Base-by-base conservation (phyloP, 2,797 vertebrate genomes). In the Danio tinwini region DNA sequence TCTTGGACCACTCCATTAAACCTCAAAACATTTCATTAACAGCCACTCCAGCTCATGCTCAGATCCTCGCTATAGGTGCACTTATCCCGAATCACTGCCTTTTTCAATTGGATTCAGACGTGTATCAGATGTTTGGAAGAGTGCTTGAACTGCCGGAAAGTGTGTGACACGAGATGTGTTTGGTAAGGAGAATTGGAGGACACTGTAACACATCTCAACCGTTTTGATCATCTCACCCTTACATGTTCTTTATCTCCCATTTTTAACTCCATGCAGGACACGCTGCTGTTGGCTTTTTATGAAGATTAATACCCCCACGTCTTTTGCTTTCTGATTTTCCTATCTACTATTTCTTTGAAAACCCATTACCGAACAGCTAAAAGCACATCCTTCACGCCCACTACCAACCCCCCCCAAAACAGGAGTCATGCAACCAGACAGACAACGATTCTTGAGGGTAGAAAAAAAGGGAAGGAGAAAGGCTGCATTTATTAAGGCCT, bases 221-320 rank as follows among this genome's bases (percentile, higher is more conserved):
- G 3, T 37, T 53, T 70, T 70, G 65, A 71, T 78, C 67, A 67
- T 75, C 67, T 74, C 70, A 62, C 64, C 77, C 17, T 11, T 14
- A 44, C 10, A 29, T 42, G 74, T 78, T 75, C 72, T 75, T 79
- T 64, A 71, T 73, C 80, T 80, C 10, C 76, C 74, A 64, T 81
- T 84, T 88, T 90, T 90, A 87, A 83, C 82, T 87, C 74, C 42
- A 82, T 53, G 79, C 70, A 84, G 85, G 87, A 84, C 74, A 84
- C 75, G 69, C 64, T 63, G 64, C 77, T 82, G 74, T 85, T 90
- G 86, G 88, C 83, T 86, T 86, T 88, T 89, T 88, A 90, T 88
- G 78, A 90, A 87, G 90, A 92, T 91, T 90, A 89, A 92, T 92
- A 85, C 88, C 84, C 56, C 59, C 58, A 49, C 67, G 78, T 85